Conservation (phyloP, 2,797 vertebrate genomes). For the Sebastes iracundus region DNA sequence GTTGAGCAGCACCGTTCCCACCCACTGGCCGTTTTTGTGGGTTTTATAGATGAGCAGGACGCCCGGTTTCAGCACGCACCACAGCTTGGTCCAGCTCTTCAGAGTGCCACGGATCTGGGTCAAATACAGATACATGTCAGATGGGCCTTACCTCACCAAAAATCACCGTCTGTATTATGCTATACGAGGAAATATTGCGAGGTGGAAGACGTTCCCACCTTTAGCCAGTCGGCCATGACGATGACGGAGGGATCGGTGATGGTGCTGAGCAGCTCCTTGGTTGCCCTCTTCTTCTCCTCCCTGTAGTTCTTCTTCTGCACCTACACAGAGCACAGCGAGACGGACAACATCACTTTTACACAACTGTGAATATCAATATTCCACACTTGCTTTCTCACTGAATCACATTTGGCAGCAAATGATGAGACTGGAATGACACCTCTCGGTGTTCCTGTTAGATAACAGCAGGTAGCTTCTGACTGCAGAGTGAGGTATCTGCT, state of each 20-base stretch:
- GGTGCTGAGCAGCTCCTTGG: slow-evolving; percentile 97
- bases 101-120: slow-evolving; percentile 94
- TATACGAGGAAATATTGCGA: rapidly evolving
- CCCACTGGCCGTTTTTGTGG: slow-evolving; percentile 97
- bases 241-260: slow-evolving; percentile 98
- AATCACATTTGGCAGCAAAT: slow-evolving; percentile 14
- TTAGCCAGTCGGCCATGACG: slow-evolving; percentile 98
- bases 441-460: background rate
- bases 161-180: background rate
- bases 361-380: background rate
- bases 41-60: slow-evolving; percentile 98
- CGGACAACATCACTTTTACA: background rate
- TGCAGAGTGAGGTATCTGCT: background rate
- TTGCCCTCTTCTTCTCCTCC: slow-evolving; percentile 98
- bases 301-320: slow-evolving; percentile 99
- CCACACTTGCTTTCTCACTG: background rate
- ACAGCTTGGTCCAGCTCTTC: slow-evolving; percentile 99
- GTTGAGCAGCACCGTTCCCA: slow-evolving; percentile 96
- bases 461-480: background rate
- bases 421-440: background rate
- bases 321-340: slow-evolving; percentile 70
- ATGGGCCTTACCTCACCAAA: background rate
- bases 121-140: background rate
- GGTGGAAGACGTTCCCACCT: slow-evolving; percentile 81
- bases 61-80: slow-evolving; percentile 98